Evolutionary conservation across 2,888 invertebrate genomes (phyloP).

Genomic region (Ditula angustiorana): DNA sequence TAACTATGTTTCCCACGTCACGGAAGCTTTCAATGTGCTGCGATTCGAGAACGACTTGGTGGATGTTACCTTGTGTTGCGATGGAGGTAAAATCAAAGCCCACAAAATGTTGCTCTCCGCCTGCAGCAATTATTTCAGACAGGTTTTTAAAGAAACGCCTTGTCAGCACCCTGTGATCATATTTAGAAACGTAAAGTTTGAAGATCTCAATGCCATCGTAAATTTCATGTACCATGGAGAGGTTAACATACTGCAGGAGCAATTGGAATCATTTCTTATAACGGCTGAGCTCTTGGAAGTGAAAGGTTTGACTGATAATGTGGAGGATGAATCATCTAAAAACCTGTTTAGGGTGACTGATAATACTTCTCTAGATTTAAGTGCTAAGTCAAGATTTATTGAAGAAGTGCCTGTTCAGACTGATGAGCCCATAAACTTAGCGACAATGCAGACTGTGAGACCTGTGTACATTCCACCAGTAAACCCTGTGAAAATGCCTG

Average conservation of each 20-base stretch:
- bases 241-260: conserved; percentile 92
- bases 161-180: conserved; percentile 93
- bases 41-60: conserved; percentile 89
- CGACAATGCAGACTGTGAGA: conserved; percentile 68
- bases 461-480: conserved; percentile 73
- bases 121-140: conserved; percentile 92
- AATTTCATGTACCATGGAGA: conserved; percentile 94
- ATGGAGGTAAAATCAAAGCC: conserved; percentile 93
- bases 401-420: conserved; percentile 65
- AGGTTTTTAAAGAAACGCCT: conserved; percentile 90
- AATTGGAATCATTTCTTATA: conserved; percentile 90
- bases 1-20: conserved; percentile 92
- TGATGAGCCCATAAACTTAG: conserved; percentile 80
- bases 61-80: conserved; percentile 94
- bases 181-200: conserved; percentile 91
- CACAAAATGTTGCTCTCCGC: conserved; percentile 94
- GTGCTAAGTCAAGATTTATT: conserved; percentile 67
- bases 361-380: conserved; percentile 74
- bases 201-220: conserved; percentile 91
- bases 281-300: conserved; percentile 92
- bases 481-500: conserved; percentile 48
- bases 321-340: conserved; percentile 75
- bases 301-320: conserved; percentile 89
- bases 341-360: conserved; percentile 66
- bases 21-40: conserved; percentile 91